These are phyloP conservation scores for Sitophilus oryzae DNA, from an alignment of 1,140 invertebrate species.

Conservation along the genomic window DNA sequence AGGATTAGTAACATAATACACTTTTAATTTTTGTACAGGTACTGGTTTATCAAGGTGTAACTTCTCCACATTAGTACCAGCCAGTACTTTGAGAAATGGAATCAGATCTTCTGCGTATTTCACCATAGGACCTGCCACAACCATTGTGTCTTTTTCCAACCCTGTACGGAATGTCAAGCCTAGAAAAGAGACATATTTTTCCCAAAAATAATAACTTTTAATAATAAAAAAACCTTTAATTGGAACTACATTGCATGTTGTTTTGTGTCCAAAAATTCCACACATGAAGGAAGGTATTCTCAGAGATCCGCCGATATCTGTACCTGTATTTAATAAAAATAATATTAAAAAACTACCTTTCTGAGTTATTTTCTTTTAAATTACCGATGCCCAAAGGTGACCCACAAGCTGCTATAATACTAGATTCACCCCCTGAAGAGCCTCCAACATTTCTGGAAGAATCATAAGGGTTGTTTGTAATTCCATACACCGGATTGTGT, in stretches of 20 bases:
- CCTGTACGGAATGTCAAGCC: slow-evolving; percentile 57
- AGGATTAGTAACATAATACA: slow-evolving; percentile 72
- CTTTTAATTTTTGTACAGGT: slow-evolving; percentile 61
- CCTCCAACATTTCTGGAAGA: slow-evolving; percentile 74
- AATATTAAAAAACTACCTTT: slow-evolving; percentile 5
- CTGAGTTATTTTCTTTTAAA: slow-evolving; percentile 27
- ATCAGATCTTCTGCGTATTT: slow-evolving; percentile 69
- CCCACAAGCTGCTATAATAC: slow-evolving; percentile 67
- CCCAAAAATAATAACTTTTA: background rate
- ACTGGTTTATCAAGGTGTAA: slow-evolving; percentile 50
- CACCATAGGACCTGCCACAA: slow-evolving; percentile 71
- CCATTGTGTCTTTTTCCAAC: slow-evolving; percentile 55
- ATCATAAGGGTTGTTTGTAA: slow-evolving; percentile 91
- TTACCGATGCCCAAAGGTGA: slow-evolving; percentile 79
- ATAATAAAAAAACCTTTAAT: slow-evolving; percentile 24
- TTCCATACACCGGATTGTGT: slow-evolving; percentile 84
- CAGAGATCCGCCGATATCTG: slow-evolving; percentile 93
- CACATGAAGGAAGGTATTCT: slow-evolving; percentile 93
- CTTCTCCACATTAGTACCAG: slow-evolving; percentile 47
- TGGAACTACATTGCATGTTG: slow-evolving; percentile 49
- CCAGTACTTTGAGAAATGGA: slow-evolving; percentile 62
- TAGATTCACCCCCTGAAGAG: slow-evolving; percentile 76
- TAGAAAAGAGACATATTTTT: slow-evolving; percentile 33
- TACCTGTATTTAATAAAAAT: slow-evolving; percentile 45
- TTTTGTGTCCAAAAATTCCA: slow-evolving; percentile 90